Evolutionary conservation across 2,113 vertebrate genomes (phyloP).

Genomic region (Sturnira hondurensis): DNA sequence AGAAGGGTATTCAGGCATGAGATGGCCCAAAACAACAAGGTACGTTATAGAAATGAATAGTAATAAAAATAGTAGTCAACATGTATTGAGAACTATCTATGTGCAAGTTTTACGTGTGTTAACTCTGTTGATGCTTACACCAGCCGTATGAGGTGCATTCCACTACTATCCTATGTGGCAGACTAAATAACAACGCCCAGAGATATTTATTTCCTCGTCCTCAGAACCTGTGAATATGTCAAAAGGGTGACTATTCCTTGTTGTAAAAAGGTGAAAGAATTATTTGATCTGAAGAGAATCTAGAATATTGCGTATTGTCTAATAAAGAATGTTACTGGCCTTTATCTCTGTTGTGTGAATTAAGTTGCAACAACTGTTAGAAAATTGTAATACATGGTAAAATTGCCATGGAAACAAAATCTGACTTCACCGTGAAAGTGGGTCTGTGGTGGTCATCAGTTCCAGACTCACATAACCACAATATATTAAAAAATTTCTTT

Average conservation of each 20-base stretch:
- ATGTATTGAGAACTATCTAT: neutral
- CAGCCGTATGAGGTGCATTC: neutral
- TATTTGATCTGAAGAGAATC: too few relatives aligned
- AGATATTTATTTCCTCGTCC: neutral
- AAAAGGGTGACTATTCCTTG: neutral
- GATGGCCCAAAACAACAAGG: neutral
- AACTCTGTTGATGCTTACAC: neutral
- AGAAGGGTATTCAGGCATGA: neutral
- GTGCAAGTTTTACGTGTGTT: neutral
- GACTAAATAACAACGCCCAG: neutral
- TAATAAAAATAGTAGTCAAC: neutral
- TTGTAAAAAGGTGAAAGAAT: neutral
- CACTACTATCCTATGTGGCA: neutral
- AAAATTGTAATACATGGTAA: neutral
- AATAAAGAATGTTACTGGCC: neutral
- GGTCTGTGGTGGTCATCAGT: neutral
- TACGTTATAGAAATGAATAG: neutral
- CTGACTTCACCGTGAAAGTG: neutral
- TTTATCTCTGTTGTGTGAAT: neutral
- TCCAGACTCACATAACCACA: neutral
- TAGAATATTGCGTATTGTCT: neutral
- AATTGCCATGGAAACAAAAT: neutral
- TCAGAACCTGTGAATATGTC: neutral
- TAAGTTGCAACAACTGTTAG: neutral
- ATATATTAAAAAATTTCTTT: neutral